phyloP scores from a whole-genome alignment of 2,113 vertebrate genomes.

The Callospermophilus lateralis region DNA sequence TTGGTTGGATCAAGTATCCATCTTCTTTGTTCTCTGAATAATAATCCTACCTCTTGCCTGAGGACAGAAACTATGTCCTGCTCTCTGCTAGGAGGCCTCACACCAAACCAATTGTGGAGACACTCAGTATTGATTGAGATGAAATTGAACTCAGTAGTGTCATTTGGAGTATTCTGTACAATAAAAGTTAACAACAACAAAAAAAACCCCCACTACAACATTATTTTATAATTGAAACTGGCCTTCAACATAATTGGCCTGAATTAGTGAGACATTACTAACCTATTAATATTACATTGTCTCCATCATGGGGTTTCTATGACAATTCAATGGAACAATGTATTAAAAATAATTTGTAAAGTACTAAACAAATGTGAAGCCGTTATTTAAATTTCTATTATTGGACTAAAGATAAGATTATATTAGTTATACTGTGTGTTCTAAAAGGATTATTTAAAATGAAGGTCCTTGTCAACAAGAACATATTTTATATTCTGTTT shows the following conservation, averaged over 20 bases:
- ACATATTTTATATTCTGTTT: background rate
- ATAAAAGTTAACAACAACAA: background rate
- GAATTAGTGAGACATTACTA: background rate
- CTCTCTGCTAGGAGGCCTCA: background rate
- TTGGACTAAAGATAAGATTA: slow-evolving; percentile 4
- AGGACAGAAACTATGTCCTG: background rate
- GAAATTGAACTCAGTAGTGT: background rate
- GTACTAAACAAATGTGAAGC: background rate
- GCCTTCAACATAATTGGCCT: background rate
- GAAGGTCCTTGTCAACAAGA: background rate
- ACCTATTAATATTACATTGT: background rate
- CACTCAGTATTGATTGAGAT: background rate
- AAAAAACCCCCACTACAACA: background rate
- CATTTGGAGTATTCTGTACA: background rate
- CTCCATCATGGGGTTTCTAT: background rate
- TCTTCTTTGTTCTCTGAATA: background rate
- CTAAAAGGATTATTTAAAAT: background rate
- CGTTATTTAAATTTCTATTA: background rate
- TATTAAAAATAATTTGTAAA: slow-evolving; percentile 1
- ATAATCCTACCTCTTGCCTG: background rate
- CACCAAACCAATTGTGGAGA: background rate
- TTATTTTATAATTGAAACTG: background rate
- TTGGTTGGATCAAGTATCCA: background rate
- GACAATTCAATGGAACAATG: background rate
- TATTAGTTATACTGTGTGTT: background rate